These are phyloP conservation scores for Plebejus argus DNA, from an alignment of 2,888 invertebrate genomes.

Conservation along the genomic window DNA sequence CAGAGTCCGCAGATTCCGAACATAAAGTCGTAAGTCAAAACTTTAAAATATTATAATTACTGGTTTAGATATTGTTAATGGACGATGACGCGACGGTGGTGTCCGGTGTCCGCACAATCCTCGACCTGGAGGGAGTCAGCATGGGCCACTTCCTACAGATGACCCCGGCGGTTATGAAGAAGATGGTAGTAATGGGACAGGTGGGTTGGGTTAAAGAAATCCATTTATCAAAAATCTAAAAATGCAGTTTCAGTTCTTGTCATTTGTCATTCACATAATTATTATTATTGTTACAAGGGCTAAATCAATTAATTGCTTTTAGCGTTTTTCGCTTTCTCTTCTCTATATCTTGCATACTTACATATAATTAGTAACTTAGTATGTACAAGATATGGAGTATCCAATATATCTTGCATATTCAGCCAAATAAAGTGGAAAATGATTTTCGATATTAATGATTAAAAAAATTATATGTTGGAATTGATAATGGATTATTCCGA, in stretches of 20 bases:
- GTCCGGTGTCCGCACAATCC: slow-evolving; percentile 57
- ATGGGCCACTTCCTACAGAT: slow-evolving; percentile 67
- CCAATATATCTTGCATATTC: too few relatives aligned
- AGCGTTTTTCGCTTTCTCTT: neutral
- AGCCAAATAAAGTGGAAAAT: too few relatives aligned
- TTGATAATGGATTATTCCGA: too few relatives aligned
- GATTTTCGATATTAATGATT: too few relatives aligned
- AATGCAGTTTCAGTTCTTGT: neutral
- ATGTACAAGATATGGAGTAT: too few relatives aligned
- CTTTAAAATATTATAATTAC: neutral
- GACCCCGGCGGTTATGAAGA: slow-evolving; percentile 69
- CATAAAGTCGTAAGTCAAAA: neutral
- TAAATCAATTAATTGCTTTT: neutral
- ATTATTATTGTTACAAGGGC: neutral
- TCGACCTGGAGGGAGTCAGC: slow-evolving; percentile 67
- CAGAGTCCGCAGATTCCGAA: too few relatives aligned
- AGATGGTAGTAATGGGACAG: slow-evolving; percentile 54
- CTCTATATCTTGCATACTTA: too few relatives aligned
- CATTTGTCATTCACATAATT: neutral
- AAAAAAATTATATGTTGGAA: too few relatives aligned
- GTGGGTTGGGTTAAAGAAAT: slow-evolving; percentile 39
- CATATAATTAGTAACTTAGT: too few relatives aligned
- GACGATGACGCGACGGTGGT: slow-evolving; percentile 69
- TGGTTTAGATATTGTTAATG: slow-evolving; percentile 56
- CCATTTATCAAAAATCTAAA: neutral